These are phyloP conservation scores for Coluber constrictor DNA, from an alignment of 2,797 vertebrate species.

Conservation along the genomic window DNA sequence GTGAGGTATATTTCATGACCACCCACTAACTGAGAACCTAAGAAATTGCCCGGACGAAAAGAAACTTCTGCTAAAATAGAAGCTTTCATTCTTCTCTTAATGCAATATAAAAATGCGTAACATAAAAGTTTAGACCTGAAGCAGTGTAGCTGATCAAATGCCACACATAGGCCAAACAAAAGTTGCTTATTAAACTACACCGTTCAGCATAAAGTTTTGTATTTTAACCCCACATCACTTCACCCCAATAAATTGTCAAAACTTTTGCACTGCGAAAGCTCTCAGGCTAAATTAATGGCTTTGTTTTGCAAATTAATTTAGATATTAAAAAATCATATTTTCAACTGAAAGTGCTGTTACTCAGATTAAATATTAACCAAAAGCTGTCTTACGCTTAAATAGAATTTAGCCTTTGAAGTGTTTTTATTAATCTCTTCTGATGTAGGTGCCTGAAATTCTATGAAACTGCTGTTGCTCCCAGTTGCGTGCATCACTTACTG, in stretches of 20 bases:
- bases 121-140: conserved; percentile 54
- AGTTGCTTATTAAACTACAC: conserved; percentile 68
- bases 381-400: conserved; percentile 82
- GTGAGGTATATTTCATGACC: neutral
- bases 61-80: conserved; percentile 33
- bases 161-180: conserved; percentile 59
- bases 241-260: conserved; percentile 78
- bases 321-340: conserved; percentile 89
- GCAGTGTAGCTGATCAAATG: conserved; percentile 63
- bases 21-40: conserved; percentile 23
- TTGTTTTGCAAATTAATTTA: conserved; percentile 87
- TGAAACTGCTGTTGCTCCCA: conserved; percentile 78
- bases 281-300: conserved; percentile 83
- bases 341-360: conserved; percentile 84
- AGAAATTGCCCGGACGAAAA: conserved; percentile 26
- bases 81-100: conserved; percentile 32
- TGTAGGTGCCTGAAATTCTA: conserved; percentile 83
- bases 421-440: conserved; percentile 94
- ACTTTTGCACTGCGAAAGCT: conserved; percentile 79
- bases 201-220: conserved; percentile 65
- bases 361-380: conserved; percentile 86
- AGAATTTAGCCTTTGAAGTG: conserved; percentile 89
- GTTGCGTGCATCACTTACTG: conserved; percentile 90
- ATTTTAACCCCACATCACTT: conserved; percentile 66
- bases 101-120: neutral